Conservation (phyloP, 1,140 invertebrate genomes). For the Gonioctena quinquepunctata region DNA sequence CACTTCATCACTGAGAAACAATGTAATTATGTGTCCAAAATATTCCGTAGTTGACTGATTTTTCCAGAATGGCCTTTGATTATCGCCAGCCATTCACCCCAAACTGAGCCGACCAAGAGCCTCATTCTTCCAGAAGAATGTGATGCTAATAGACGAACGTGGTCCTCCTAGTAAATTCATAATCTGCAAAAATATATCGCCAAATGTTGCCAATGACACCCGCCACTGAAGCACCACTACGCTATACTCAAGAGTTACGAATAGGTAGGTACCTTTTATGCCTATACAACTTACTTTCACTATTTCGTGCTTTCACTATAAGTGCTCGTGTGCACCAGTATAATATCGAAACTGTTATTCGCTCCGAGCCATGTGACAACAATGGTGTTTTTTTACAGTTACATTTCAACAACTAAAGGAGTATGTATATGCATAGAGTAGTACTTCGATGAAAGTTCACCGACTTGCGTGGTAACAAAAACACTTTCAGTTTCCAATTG, state of each 20-base stretch:
- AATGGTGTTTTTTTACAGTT: background rate
- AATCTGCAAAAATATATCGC: too few relatives aligned
- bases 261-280: background rate
- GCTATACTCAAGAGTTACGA: too few relatives aligned
- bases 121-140: too few relatives aligned
- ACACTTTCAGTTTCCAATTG: background rate
- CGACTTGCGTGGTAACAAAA: background rate
- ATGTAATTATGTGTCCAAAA: too few relatives aligned
- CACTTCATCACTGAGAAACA: too few relatives aligned
- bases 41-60: too few relatives aligned
- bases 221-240: background rate
- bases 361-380: background rate
- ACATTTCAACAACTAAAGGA: background rate
- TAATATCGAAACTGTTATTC: background rate
- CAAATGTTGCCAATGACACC: too few relatives aligned
- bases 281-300: background rate
- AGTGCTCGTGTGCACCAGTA: background rate
- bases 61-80: too few relatives aligned
- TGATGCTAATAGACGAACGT: too few relatives aligned
- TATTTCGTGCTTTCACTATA: conserved; percentile 1
- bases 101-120: too few relatives aligned
- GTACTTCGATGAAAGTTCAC: background rate
- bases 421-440: background rate
- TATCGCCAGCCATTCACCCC: too few relatives aligned
- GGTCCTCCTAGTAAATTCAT: too few relatives aligned